Base-by-base conservation (phyloP, 1,140 invertebrate species). In the Mylabris phalerata region DNA sequence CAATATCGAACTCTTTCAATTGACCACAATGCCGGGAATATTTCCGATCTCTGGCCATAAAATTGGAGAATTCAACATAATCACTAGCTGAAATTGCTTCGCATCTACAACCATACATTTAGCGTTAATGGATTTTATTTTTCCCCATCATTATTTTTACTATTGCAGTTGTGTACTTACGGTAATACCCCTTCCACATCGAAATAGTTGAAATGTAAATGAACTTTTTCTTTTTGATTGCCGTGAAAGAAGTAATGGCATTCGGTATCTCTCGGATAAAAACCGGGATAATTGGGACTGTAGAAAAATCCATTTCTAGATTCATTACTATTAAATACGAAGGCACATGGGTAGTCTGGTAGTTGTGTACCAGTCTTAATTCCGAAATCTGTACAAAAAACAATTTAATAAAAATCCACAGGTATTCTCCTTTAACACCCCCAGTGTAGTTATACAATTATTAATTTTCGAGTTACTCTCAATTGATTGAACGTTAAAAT, bases 221-320 rank as follows among this genome's bases (percentile, higher is more conserved):
- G 85, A 45, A 97, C 86, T 63, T 86, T 85, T 70, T 97, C 91
- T 51, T 85, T 84, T 48, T 78, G 77, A 19, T 81, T 80, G 9
- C 92, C 94, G 69, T 93, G 84, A 75, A 98, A 97, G 73, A 93
- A 92, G 73, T 95, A 98, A 77, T 96, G 89, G 71, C 94, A 97
- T 71, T 94, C 91, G 0, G 93, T 92, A 71, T 95, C 87, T 59
- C 92, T 79, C 0, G 93, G 92, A 77, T 97, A 97, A 27, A 84
- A 84, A 5, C 95, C 95, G 0, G 93, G 94, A 70, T 89, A 95
- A 76, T 98, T 98, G 1, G 94, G 93, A 4, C 90, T 93, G 46
- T 87, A 84, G 71, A 98, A 92, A 13, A 87, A 87, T 9, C 94
- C 94, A 67, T 85, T 89, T 59, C 78, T 79, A 5, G 83, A 81